Conservation (phyloP, 2,888 invertebrate genomes). For the Spialia ferax region DNA sequence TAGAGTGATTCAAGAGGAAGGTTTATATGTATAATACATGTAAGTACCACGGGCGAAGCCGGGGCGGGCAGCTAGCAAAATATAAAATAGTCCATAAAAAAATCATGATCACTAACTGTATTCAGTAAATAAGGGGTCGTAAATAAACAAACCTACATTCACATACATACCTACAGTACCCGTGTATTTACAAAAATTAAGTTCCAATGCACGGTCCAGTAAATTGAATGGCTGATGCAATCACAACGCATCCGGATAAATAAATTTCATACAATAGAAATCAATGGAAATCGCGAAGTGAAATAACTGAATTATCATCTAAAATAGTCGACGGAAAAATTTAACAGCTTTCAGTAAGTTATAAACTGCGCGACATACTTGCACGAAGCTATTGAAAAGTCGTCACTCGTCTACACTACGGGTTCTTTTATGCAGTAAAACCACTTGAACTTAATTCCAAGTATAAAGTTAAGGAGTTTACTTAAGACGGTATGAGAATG, state of each 20-base stretch:
- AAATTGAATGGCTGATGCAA: conserved; percentile 66
- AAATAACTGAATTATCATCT: conserved; percentile 55
- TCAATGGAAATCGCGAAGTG: conserved; percentile 59
- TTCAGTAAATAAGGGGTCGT: too few species aligned
- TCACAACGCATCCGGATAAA: conserved; percentile 65
- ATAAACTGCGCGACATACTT: conserved; percentile 22
- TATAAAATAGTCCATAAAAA: too few species aligned
- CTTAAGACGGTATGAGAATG: conserved; percentile 63
- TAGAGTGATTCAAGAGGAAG: too few species aligned
- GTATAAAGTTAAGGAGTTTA: conserved; percentile 66
- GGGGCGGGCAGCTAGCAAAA: too few species aligned
- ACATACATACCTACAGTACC: not conserved
- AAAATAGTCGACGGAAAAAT: conserved; percentile 17
- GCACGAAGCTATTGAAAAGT: conserved; percentile 19
- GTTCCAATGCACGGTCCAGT: conserved; percentile 62
- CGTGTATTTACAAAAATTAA: conserved; percentile 25
- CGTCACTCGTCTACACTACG: conserved; percentile 51
- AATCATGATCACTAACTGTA: too few species aligned
- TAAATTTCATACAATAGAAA: conserved; percentile 67
- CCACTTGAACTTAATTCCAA: conserved; percentile 64
- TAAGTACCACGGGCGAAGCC: too few species aligned
- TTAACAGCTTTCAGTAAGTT: conserved; percentile 19
- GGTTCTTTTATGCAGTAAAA: conserved; percentile 65
- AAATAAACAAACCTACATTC: conserved; percentile 6
- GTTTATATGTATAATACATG: too few species aligned